Base-by-base conservation (phyloP, 37 sponge, comb jelly and placozoan genomes). In the Corticium candelabrum region DNA sequence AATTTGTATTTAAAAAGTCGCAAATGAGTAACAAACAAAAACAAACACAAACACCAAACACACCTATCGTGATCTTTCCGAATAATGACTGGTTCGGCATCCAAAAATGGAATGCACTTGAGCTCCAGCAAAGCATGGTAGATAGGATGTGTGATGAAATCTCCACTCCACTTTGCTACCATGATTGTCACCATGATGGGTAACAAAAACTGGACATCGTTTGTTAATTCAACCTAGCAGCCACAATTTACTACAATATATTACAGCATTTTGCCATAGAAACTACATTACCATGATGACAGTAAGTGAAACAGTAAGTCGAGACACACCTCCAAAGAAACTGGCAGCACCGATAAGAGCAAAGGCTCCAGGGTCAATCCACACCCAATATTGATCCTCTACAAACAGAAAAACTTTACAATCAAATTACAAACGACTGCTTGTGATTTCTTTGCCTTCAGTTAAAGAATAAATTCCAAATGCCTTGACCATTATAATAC, bases 351-450 rank as follows among this genome's bases (percentile, higher is more conserved):
- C 84, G 37, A 83, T 83, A 27, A 83, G 79, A 41, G 84, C 84
- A 5, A 83, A 80, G 11, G 84, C 84, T 1, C 84, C 84, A 31
- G 84, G 84, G 35, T 83, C 84, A 2, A 83, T 76, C 84, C 84
- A 83, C 3, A 72, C 79, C 84, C 84, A 83, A 37, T 41, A 77
- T 27, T 27, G 62, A 50, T 11, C 21, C 62, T 72, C 74, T 32
- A 21, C 11, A 27, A 29, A 27, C 15, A 21, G 21, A 15, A 27
- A 72, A 21, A 72, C 11, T 72, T 15, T 72, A 36, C 21, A 27
- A 15, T 36, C 15, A 72, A 21, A 21, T 27, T 27, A 72, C 11
- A n/a, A 36, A 72, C 15, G 21, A 27, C 15, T 72, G 74, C 30
- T 21, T n/a, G 30, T 15, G 15, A 32, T 32, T 36, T 72, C 27